Base-by-base conservation (phyloP, 2,888 invertebrate genomes). In the Digitonthophagus gazella region DNA sequence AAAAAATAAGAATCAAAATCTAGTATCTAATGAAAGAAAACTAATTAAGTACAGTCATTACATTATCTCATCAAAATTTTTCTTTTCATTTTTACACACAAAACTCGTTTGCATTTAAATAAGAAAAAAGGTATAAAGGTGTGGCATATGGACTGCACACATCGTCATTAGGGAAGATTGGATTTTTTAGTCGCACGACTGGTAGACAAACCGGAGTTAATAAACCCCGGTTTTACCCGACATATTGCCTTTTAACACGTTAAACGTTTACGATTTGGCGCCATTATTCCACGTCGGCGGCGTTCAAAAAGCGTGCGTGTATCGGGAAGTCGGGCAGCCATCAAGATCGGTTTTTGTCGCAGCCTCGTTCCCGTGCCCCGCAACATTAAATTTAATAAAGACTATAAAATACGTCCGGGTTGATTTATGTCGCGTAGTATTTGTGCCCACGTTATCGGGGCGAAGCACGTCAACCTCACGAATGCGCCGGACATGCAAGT, bases 351-450 rank as follows among this genome's bases (percentile, higher is more conserved):
- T 61, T 61, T 61, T 61, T 61, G 19, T 61, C 6, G 61, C 28
- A 20, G 61, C 20, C 61, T 18, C 18, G 18, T 61, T 61, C 61
- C 20, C 61, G 61, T 61, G 61, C 18, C 18, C 61, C 61, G 20
- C 14, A n/a, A 61, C 19, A 61, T 61, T 61, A 61, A 61, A 61
- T 61, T 61, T 61, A 61, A 61, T 61, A 61, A 61, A 61, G 61
- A 61, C 19, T 61, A 61, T 61, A 61, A 61, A 61, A 61, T 61
- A 61, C 28, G 18, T 19, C 61, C 16, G 61, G 61, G 61, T 18
- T 61, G 61, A 61, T 61, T 61, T 61, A 61, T 61, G 61, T 20
- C 61, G 61, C 20, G 18, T 20, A 61, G 61, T 61, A 61, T 61
- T 61, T 61, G 61, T 61, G 61, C 61, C 18, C 61, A 61, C 61